A percentile compares a stretch with the other conserved stretches of the same genome.
phyloP scores from a whole-genome alignment of 2,113 vertebrate genomes.

The Oryzias curvinotus region DNA sequence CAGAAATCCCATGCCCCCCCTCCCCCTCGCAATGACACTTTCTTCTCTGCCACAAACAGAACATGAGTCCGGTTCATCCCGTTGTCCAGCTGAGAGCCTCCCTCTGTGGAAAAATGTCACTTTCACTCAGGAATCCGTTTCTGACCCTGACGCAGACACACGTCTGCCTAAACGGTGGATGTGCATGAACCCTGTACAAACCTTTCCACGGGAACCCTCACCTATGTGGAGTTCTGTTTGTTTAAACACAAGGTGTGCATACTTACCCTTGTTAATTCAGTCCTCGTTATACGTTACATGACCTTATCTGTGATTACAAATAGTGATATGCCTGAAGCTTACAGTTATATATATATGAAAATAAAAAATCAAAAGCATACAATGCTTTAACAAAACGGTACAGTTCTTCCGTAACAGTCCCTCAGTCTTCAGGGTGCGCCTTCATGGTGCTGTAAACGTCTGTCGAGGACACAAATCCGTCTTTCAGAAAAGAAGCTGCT shows the following conservation, averaged over 20 bases:
- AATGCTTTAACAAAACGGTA: conserved; percentile 82
- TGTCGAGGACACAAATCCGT: conserved; percentile 35
- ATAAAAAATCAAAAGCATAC: conserved; percentile 91
- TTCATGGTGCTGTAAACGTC: conserved; percentile 73
- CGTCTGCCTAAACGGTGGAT: too few species aligned
- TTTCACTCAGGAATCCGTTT: too few species aligned
- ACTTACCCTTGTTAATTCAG: conserved; percentile 83
- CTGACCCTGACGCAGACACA: too few species aligned
- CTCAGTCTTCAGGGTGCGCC: conserved; percentile 81
- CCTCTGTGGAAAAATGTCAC: too few species aligned
- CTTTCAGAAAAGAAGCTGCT: conserved; percentile 83
- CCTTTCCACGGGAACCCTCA: conserved; percentile 41
- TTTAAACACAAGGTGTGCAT: conserved; percentile 52
- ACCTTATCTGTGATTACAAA: conserved; percentile 95
- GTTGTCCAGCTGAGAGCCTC: too few species aligned
- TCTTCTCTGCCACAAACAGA: too few species aligned
- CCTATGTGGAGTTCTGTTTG: conserved; percentile 41
- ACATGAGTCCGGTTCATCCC: too few species aligned
- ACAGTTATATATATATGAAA: conserved; percentile 77
- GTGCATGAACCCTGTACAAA: conserved; percentile 42
- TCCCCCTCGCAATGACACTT: too few species aligned
- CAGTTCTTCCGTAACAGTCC: conserved; percentile 73
- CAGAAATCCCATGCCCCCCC: too few species aligned
- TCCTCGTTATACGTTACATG: conserved; percentile 84
- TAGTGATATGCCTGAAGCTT: conserved; percentile 96